Evolutionary conservation across 2,888 invertebrate genomes (phyloP).

Genomic region (Yponomeuta sedellus): DNA sequence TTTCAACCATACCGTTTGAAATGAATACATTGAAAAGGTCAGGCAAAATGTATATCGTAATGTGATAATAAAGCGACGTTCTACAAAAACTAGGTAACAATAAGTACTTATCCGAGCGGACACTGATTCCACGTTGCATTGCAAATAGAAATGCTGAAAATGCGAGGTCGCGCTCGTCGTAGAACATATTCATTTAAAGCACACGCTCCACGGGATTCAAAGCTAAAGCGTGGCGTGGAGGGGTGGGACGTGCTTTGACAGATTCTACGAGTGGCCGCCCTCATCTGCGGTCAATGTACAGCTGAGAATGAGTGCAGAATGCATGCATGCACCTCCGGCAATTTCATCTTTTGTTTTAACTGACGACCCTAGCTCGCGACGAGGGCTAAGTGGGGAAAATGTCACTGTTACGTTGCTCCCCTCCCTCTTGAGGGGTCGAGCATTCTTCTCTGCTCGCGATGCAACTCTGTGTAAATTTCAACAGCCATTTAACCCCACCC

Average conservation of each 20-base stretch:
- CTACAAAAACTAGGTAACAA: neutral
- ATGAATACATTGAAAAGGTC: too few species aligned
- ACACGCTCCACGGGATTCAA: constrained; percentile 6
- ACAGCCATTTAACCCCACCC: constrained; percentile 50
- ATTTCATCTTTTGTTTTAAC: constrained; percentile 68
- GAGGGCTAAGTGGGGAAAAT: constrained; percentile 56
- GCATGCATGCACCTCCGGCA: constrained; percentile 51
- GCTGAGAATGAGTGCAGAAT: constrained; percentile 33
- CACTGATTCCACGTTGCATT: neutral
- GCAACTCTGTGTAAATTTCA: constrained; percentile 55
- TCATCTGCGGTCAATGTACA: constrained; percentile 60
- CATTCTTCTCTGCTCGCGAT: constrained; percentile 47
- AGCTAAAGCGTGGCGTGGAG: neutral
- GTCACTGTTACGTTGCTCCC: constrained; percentile 55
- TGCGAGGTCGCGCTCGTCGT: neutral
- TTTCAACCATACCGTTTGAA: too few species aligned
- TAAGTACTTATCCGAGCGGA: neutral
- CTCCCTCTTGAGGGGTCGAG: constrained; percentile 53
- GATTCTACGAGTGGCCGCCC: constrained; percentile 16
- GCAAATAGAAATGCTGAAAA: neutral
- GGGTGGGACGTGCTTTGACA: constrained; percentile 7
- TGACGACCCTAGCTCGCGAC: constrained; percentile 53
- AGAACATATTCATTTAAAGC: neutral
- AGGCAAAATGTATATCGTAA: too few species aligned
- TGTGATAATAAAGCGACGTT: neutral